Evolutionary conservation across 2,113 vertebrate genomes (phyloP).

Genomic region (Hydropotes inermis): DNA sequence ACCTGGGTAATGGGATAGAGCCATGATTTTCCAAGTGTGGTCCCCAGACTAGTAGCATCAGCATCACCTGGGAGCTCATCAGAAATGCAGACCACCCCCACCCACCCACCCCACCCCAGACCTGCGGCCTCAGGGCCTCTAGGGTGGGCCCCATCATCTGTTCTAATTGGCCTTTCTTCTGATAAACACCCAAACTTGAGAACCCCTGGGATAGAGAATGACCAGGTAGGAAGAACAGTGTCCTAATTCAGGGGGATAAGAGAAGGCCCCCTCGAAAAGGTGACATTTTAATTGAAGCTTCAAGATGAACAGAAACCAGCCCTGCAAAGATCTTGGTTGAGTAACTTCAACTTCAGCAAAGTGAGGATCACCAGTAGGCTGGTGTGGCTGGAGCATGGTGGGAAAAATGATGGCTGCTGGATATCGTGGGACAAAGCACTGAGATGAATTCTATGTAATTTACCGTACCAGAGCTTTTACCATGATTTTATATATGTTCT

Average conservation of each 20-base stretch:
- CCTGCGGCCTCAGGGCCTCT: background rate
- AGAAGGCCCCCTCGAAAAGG: background rate
- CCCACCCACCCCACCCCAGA: background rate
- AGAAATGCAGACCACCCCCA: background rate
- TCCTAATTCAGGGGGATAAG: background rate
- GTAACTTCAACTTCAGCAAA: background rate
- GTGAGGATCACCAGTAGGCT: background rate
- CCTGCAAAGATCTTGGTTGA: background rate
- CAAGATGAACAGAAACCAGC: background rate
- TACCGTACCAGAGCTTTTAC: background rate
- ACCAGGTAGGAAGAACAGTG: background rate
- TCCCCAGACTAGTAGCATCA: background rate
- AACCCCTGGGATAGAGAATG: background rate
- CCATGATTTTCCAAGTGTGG: background rate
- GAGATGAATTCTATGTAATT: background rate
- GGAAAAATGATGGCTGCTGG: background rate
- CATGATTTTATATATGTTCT: slow-evolving; percentile 8
- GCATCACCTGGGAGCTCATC: background rate
- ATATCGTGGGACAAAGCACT: background rate
- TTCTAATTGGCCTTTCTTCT: background rate
- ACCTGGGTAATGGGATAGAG: background rate
- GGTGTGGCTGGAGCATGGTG: background rate
- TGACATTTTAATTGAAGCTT: background rate
- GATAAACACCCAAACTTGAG: background rate
- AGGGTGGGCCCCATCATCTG: background rate